Percentiles rank a stretch among this genome's conserved stretches.
Conservation (phyloP, 2,888 invertebrate species). For the Coleophora flavipennella region DNA sequence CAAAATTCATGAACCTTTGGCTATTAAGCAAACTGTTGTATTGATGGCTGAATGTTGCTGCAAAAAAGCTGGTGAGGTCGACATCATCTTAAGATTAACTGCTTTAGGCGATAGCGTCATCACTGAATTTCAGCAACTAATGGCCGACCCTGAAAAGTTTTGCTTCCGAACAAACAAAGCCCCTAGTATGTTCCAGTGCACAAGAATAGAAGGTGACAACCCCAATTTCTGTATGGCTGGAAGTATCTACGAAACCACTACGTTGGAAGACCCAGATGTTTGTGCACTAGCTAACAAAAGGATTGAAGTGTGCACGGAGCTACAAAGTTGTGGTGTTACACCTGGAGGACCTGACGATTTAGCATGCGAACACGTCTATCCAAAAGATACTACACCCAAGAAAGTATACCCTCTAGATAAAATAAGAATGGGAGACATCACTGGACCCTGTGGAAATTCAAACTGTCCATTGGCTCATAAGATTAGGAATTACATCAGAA, state of each 20-base stretch:
- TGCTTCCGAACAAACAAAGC: conserved; percentile 59
- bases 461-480: conserved; percentile 59
- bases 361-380: conserved; percentile 26
- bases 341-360: conserved; percentile 17
- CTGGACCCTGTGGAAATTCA: conserved; percentile 58
- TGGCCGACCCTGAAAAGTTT: conserved; percentile 50
- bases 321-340: conserved; percentile 43
- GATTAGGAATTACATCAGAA: conserved; percentile 52
- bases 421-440: conserved; percentile 62
- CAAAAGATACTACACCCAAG: conserved; percentile 16
- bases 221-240: conserved; percentile 61
- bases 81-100: conserved; percentile 59
- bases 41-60: conserved; percentile 48
- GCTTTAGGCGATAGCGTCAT: conserved; percentile 61
- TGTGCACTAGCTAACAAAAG: conserved; percentile 32
- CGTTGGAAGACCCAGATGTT: conserved; percentile 54
- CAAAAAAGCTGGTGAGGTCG: conserved; percentile 49
- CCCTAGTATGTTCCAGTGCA: conserved; percentile 58
- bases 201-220: conserved; percentile 50
- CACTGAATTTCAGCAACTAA: conserved; percentile 58
- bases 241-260: conserved; percentile 54
- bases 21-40: conserved; percentile 39
- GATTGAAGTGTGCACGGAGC: conserved; percentile 55
- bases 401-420: conserved; percentile 46
- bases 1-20: conserved; percentile 40